phyloP scores from a whole-genome alignment of 1,140 invertebrate species.

The Neelides sp. region DNA sequence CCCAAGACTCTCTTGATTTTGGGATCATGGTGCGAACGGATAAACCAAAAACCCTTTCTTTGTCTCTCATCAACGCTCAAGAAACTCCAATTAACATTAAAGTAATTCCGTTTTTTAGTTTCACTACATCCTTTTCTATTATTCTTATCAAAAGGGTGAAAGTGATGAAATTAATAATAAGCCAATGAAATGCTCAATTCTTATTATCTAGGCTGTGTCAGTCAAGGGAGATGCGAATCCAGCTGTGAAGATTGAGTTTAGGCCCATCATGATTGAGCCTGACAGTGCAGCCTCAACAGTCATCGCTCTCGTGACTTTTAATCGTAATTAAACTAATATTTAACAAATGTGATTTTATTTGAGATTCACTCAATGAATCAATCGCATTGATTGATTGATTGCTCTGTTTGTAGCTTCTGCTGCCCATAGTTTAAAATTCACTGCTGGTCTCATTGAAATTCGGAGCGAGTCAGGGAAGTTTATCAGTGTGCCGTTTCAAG shows the following conservation, averaged over 20 bases:
- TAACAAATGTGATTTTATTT: no score
- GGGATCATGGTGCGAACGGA: conserved; percentile 60
- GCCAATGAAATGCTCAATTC: background rate
- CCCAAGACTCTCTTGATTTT: conserved; percentile 67
- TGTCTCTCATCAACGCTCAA: conserved; percentile 58
- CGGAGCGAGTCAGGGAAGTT: conserved; percentile 41
- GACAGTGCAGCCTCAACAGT: conserved; percentile 39
- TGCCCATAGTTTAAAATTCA: conserved; percentile 35
- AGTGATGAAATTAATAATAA: background rate
- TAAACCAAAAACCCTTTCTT: conserved; percentile 47
- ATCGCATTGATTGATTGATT: conserved; percentile 16
- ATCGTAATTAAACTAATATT: no score
- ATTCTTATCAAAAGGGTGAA: conserved; percentile 1
- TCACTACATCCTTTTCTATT: conserved; percentile 8
- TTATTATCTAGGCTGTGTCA: conserved; percentile 36
- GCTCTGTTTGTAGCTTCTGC: conserved; percentile 25
- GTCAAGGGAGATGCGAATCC: conserved; percentile 37
- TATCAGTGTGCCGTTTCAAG: conserved; percentile 31
- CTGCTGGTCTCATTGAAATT: conserved; percentile 41
- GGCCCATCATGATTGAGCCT: conserved; percentile 42
- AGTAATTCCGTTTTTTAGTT: conserved; percentile 38
- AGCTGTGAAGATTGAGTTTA: conserved; percentile 41
- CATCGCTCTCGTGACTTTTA: conserved; percentile 43
- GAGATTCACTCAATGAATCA: no score
- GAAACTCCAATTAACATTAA: conserved; percentile 55